A percentile compares a stretch with the other conserved stretches of the same genome.
Conservation (phyloP, 2,797 vertebrate genomes). For the Atherinosoma microstoma region DNA sequence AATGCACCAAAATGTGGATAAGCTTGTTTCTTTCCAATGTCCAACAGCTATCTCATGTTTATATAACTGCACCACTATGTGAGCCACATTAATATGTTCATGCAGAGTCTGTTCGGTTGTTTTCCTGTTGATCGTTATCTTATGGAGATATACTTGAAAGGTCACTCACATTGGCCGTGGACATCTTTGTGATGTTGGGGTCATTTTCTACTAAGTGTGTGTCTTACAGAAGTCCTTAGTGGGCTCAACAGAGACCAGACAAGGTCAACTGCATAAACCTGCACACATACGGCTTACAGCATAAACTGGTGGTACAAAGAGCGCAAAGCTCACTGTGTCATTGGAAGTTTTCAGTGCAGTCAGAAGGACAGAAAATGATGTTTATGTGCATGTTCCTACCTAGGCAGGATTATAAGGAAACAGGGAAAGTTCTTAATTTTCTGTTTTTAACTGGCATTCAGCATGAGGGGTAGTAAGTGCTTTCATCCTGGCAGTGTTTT, state of each 20-base stretch:
- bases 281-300: conserved; percentile 5
- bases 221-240: neutral
- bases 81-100: neutral
- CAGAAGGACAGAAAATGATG: neutral
- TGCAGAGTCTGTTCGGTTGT: conserved; percentile 23
- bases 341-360: neutral
- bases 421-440: neutral
- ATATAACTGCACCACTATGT: neutral
- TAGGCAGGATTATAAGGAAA: neutral
- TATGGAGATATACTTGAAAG: conserved; percentile 19
- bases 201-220: conserved; percentile 39
- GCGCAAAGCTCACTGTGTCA: neutral
- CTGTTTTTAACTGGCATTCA: neutral
- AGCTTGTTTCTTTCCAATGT: neutral
- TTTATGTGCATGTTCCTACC: neutral
- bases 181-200: conserved; percentile 27
- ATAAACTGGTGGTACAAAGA: conserved; percentile 9
- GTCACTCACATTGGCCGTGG: conserved; percentile 21
- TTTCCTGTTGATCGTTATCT: conserved; percentile 38
- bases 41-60: neutral
- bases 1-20: neutral
- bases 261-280: conserved; percentile 45
- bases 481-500: conserved; percentile 30
- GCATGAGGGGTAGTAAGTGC: neutral
- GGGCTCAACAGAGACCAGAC: conserved; percentile 17